A percentile compares a stretch with the other conserved stretches of the same genome.
phyloP scores from a whole-genome alignment of 2,113 vertebrate genomes.

The Heptranchias perlo region DNA sequence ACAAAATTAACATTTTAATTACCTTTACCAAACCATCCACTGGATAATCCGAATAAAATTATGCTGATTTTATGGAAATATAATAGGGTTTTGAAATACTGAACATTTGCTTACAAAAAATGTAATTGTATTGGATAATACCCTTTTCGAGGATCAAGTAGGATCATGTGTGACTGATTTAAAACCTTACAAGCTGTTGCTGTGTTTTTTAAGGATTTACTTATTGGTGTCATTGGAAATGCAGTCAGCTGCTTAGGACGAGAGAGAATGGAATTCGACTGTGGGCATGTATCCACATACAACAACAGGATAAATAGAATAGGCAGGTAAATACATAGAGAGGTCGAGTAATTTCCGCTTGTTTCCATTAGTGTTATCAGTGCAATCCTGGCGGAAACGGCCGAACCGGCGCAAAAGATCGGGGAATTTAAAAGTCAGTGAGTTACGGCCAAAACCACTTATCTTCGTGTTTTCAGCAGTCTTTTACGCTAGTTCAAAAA shows the following conservation, averaged over 20 bases:
- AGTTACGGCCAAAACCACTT: no score
- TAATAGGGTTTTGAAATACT: background rate
- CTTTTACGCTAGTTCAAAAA: no score
- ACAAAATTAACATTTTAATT: slow-evolving; percentile 10
- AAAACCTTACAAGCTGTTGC: background rate
- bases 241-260: background rate
- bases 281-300: background rate
- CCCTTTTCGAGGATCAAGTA: background rate
- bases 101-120: background rate
- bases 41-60: background rate
- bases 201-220: background rate
- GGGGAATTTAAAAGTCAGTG: no score
- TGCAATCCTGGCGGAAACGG: no score
- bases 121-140: background rate
- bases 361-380: no score
- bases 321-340: no score
- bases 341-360: no score
- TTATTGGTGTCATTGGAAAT: background rate
- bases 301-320: background rate
- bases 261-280: no score
- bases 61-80: background rate
- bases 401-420: no score
- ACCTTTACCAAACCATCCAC: background rate
- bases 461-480: no score
- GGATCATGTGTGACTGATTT: background rate